Percentiles rank a stretch among this genome's conserved stretches.
Conservation (phyloP, 2,888 invertebrate species). For the Trichopria drosophilae region DNA sequence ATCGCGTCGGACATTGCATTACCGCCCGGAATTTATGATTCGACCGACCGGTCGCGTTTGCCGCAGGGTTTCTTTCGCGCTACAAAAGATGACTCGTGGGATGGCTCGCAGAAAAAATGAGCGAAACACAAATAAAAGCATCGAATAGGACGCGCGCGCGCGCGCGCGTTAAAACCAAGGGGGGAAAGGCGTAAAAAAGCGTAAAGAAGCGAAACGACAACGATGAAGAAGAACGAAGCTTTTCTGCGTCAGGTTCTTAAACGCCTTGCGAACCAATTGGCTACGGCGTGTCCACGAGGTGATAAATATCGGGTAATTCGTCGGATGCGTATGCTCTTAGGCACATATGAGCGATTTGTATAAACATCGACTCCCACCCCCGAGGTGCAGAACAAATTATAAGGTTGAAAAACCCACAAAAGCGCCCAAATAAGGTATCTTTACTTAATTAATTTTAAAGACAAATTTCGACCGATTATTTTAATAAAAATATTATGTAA, state of each 20-base stretch:
- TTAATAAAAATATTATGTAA: no score
- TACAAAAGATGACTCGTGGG: conserved; percentile 34
- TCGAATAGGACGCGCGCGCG: conserved; percentile 31
- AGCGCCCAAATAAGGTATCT: no score
- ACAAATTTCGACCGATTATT: no score
- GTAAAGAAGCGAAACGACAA: conserved; percentile 21
- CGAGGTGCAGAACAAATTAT: no score
- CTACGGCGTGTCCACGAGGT: conserved; percentile 44
- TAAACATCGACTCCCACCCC: no score
- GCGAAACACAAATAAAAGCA: conserved; percentile 17
- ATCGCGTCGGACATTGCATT: conserved; percentile 55
- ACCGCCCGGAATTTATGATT: conserved; percentile 56
- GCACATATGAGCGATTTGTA: no score
- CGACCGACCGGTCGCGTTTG: conserved; percentile 49
- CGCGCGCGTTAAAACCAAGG: no score
- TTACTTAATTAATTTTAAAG: no score
- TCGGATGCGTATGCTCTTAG: no score
- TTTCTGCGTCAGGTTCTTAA: conserved; percentile 39
- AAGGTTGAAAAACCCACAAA: no score
- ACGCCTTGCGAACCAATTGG: conserved; percentile 48
- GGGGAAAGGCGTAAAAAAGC: conserved; percentile 23
- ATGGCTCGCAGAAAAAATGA: conserved; percentile 10
- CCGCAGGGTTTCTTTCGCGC: conserved; percentile 43
- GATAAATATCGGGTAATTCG: conserved; percentile 46
- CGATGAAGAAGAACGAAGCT: conserved; percentile 24